Conservation (phyloP, 1,140 invertebrate genomes). For the Goniozus legneri region DNA sequence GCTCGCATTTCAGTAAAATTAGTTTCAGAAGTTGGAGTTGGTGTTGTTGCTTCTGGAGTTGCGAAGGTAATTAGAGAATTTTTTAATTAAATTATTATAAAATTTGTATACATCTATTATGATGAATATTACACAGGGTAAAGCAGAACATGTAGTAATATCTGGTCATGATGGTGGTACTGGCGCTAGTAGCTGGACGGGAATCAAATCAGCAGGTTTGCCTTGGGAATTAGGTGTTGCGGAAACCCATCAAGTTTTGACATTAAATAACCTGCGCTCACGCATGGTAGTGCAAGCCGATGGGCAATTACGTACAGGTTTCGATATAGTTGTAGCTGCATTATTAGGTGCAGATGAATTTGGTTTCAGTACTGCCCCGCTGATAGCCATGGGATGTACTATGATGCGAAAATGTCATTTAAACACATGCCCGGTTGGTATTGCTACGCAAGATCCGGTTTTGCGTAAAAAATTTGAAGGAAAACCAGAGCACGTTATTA, state of each 20-base stretch:
- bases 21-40: conserved; percentile 97
- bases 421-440: conserved; percentile 98
- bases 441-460: conserved; percentile 95
- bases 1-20: conserved; percentile 97
- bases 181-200: conserved; percentile 96
- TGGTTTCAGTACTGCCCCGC: conserved; percentile 96
- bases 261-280: conserved; percentile 92
- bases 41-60: conserved; percentile 95
- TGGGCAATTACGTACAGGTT: conserved; percentile 89
- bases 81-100: not conserved
- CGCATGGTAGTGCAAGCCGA: conserved; percentile 93
- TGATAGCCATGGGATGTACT: conserved; percentile 96
- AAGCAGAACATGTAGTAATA: conserved; percentile 97
- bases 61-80: conserved; percentile 77
- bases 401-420: conserved; percentile 99
- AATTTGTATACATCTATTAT: not conserved
- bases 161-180: conserved; percentile 99
- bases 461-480: conserved; percentile 95
- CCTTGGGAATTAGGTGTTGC: conserved; percentile 97
- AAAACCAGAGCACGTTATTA: conserved; percentile 96
- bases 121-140: conserved; percentile 60
- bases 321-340: conserved; percentile 95
- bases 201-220: conserved; percentile 90
- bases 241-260: conserved; percentile 96
- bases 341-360: conserved; percentile 97